Percentiles rank a stretch among this genome's conserved stretches.
Evolutionary conservation across 2,888 invertebrate species (phyloP).

Genomic region (Parapristionchus giblindavisi): DNA sequence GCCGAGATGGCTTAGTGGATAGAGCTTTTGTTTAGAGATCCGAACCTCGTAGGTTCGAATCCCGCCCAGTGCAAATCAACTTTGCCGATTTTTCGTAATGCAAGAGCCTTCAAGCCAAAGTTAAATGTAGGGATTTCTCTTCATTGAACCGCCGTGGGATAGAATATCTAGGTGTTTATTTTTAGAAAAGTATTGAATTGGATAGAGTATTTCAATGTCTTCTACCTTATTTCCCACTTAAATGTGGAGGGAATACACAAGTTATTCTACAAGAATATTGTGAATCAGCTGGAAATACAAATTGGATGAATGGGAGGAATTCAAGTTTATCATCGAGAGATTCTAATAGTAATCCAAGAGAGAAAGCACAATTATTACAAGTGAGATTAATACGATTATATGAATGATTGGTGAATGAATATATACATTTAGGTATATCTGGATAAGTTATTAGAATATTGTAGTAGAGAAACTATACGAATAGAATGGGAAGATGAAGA

Average conservation of each 20-base stretch:
- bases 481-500: constrained; percentile 67
- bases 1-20: too few species aligned
- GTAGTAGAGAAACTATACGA: constrained; percentile 61
- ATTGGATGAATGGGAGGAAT: not conserved
- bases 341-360: constrained; percentile 46
- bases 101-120: too few species aligned
- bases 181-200: constrained; percentile 48
- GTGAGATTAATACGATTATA: constrained; percentile 40
- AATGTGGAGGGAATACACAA: constrained; percentile 57
- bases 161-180: not conserved
- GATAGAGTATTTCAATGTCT: constrained; percentile 65
- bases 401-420: not conserved
- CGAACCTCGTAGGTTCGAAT: too few species aligned
- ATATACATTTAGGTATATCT: constrained; percentile 57
- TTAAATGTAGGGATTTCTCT: too few species aligned
- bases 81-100: too few species aligned
- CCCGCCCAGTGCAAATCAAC: too few species aligned
- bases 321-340: not conserved
- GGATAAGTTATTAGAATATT: constrained; percentile 68
- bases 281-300: constrained; percentile 47
- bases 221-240: constrained; percentile 65
- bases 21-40: too few species aligned
- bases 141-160: too few species aligned
- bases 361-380: constrained; percentile 63
- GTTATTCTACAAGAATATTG: constrained; percentile 59